A percentile compares a stretch with the other conserved stretches of the same genome.
phyloP scores from a whole-genome alignment of 2,888 invertebrate genomes.

The Teleiodes luculella region DNA sequence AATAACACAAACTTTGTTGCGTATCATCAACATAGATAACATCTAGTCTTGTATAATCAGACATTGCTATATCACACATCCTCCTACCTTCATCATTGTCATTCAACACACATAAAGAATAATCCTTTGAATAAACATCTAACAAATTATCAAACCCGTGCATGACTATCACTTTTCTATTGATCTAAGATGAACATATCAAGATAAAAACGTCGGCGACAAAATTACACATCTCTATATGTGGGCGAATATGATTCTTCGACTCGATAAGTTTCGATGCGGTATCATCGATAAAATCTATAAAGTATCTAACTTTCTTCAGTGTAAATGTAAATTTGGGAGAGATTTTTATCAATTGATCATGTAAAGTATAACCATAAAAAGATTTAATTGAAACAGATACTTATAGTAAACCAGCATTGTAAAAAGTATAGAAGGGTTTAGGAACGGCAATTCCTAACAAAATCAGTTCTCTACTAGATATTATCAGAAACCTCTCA shows the following conservation, averaged over 20 bases:
- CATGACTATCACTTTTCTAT: constrained; percentile 33
- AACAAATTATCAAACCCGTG: constrained; percentile 28
- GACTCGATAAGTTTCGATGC: constrained; percentile 27
- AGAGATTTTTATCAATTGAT: too few relatives aligned
- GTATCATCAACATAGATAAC: too few relatives aligned
- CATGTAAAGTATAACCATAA: too few relatives aligned
- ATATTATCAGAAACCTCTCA: too few relatives aligned
- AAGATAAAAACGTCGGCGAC: constrained; percentile 42
- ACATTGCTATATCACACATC: not conserved
- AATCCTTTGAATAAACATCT: constrained; percentile 29
- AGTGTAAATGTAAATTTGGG: constrained; percentile 42
- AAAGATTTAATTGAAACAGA: too few relatives aligned
- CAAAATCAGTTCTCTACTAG: too few relatives aligned
- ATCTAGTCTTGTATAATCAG: too few relatives aligned
- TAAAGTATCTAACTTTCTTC: constrained; percentile 31
- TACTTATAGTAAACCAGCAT: too few relatives aligned
- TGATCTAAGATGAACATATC: constrained; percentile 18
- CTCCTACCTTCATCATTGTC: not conserved
- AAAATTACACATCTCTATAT: constrained; percentile 39
- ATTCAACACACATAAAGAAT: constrained; percentile 18
- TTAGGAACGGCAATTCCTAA: too few relatives aligned
- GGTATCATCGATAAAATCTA: constrained; percentile 34
- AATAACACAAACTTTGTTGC: too few relatives aligned
- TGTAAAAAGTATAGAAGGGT: too few relatives aligned
- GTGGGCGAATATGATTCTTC: constrained; percentile 34